These are phyloP conservation scores for Otolemur garnettii DNA, from an alignment of 2,113 vertebrate species.

Conservation along the genomic window DNA sequence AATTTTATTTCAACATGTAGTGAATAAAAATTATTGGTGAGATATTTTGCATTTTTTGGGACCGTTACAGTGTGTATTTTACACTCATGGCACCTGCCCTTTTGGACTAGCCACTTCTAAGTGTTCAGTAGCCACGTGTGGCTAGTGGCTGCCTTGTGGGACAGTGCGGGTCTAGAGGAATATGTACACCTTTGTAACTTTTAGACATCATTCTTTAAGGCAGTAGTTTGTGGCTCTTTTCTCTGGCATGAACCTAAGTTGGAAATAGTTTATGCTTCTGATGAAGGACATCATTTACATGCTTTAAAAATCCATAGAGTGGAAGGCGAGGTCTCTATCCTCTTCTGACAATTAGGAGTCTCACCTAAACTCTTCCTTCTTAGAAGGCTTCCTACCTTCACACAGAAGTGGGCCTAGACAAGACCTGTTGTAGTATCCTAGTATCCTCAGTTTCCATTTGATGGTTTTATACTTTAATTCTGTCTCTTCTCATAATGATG, in stretches of 20 bases:
- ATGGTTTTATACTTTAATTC: neutral
- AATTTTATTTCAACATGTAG: neutral
- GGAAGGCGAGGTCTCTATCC: neutral
- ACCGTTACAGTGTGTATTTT: neutral
- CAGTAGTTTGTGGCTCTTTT: neutral
- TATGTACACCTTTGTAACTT: neutral
- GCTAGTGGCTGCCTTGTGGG: neutral
- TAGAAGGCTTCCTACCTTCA: neutral
- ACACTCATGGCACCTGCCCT: neutral
- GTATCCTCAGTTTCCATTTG: neutral
- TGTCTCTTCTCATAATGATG: neutral
- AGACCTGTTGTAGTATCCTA: neutral
- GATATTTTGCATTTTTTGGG: neutral
- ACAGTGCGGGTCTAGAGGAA: neutral
- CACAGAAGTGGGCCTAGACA: neutral
- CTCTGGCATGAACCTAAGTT: neutral
- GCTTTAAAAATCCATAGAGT: neutral
- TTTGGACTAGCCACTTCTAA: neutral
- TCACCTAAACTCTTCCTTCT: neutral
- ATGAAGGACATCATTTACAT: neutral
- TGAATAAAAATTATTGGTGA: neutral
- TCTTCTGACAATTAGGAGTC: neutral
- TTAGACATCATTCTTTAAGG: neutral
- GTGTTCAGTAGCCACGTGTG: neutral
- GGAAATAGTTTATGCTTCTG: neutral